Percentiles rank a stretch among this genome's conserved stretches.
phyloP scores from a whole-genome alignment of 2,113 vertebrate species.

The Salvelinus alpinus region DNA sequence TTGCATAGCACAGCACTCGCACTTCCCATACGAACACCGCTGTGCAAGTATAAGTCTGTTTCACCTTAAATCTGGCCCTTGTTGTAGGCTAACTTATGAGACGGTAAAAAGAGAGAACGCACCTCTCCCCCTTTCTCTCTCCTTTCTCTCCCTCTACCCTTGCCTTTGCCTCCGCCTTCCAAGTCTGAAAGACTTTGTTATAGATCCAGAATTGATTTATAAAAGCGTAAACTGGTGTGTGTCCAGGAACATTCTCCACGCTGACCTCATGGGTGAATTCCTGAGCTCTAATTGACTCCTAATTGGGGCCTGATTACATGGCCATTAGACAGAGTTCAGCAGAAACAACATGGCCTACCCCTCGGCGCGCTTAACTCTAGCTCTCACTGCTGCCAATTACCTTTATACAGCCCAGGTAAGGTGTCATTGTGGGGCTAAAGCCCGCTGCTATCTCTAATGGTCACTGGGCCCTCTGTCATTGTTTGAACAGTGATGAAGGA shows the following conservation, averaged over 20 bases:
- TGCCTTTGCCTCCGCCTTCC: not conserved
- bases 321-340: slow-evolving; percentile 50
- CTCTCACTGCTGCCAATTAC: slow-evolving; percentile 32
- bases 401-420: slow-evolving; percentile 58
- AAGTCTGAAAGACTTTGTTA: slow-evolving; percentile 33
- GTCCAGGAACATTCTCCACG: slow-evolving; percentile 49
- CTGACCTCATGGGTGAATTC: slow-evolving; percentile 66
- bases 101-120: slow-evolving; percentile 4
- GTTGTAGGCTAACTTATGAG: not conserved
- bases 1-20: not conserved
- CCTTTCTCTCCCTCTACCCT: not conserved
- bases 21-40: too few relatives aligned
- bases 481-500: slow-evolving; percentile 25
- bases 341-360: slow-evolving; percentile 20
- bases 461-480: slow-evolving; percentile 37
- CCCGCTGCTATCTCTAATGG: too few relatives aligned
- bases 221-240: slow-evolving; percentile 47
- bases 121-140: slow-evolving; percentile 13
- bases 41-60: slow-evolving; percentile 3
- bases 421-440: slow-evolving; percentile 53
- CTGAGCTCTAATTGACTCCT: slow-evolving; percentile 62
- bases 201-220: slow-evolving; percentile 56
- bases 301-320: slow-evolving; percentile 68
- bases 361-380: slow-evolving; percentile 21
- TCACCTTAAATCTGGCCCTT: slow-evolving; percentile 9